Evolutionary conservation across 2,113 vertebrate genomes (phyloP).

Genomic region (Pithys albifrons): DNA sequence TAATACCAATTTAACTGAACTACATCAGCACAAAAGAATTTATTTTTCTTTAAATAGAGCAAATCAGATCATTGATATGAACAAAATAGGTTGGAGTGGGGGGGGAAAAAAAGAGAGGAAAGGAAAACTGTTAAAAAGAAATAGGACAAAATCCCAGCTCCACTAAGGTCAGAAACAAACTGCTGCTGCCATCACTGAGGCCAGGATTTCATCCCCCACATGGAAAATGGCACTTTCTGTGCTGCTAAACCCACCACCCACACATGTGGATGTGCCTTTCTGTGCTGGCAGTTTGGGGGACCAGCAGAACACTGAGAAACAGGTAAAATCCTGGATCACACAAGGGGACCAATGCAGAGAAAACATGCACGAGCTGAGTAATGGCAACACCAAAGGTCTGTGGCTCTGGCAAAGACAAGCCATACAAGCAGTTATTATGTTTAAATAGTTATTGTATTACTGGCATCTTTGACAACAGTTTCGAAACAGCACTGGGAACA

Average conservation of each 20-base stretch:
- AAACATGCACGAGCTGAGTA: accelerated
- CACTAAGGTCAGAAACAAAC: background rate
- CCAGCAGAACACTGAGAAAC: background rate
- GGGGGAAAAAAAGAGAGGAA: background rate
- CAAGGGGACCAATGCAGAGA: background rate
- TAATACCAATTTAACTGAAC: background rate
- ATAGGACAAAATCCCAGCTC: background rate
- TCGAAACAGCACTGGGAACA: conserved; percentile 12
- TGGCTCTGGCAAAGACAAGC: background rate
- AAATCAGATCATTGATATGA: background rate
- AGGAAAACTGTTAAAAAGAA: background rate
- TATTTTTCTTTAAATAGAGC: background rate
- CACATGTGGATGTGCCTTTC: background rate
- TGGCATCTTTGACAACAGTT: conserved; percentile 16
- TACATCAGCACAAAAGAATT: background rate
- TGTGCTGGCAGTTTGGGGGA: background rate
- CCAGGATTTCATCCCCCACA: background rate
- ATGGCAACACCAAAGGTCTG: background rate
- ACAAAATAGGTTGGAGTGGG: background rate
- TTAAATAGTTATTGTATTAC: background rate
- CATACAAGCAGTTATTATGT: background rate
- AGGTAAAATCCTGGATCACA: background rate
- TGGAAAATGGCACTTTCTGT: background rate
- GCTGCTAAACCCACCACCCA: background rate
- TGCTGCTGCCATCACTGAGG: background rate